These are phyloP conservation scores for Serinus canaria DNA, from an alignment of 2,113 vertebrate species.

Conservation along the genomic window DNA sequence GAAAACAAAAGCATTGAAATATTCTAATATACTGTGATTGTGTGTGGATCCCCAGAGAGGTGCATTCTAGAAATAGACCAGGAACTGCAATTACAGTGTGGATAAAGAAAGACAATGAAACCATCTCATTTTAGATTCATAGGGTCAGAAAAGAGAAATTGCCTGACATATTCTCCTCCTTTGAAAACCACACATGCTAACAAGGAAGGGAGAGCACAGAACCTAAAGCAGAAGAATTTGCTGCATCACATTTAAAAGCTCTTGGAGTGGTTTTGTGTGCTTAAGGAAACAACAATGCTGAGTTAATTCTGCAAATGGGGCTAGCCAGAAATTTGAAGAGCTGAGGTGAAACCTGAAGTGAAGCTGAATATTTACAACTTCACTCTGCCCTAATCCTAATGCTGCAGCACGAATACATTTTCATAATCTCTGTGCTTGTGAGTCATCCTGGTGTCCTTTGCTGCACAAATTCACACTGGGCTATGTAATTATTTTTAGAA, in stretches of 20 bases:
- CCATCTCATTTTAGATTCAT: slow-evolving; percentile 49
- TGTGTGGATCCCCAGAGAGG: not conserved
- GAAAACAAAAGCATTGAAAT: slow-evolving; percentile 37
- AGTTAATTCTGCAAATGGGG: slow-evolving; percentile 27
- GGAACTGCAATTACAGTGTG: slow-evolving; percentile 29
- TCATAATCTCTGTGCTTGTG: slow-evolving; percentile 52
- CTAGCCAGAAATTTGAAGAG: slow-evolving; percentile 43
- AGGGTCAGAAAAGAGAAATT: slow-evolving; percentile 38
- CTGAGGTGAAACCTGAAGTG: slow-evolving; percentile 39
- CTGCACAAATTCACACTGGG: slow-evolving; percentile 60
- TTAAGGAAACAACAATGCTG: not conserved
- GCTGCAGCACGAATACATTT: slow-evolving; percentile 54
- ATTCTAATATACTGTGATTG: slow-evolving; percentile 13
- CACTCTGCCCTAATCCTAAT: slow-evolving; percentile 43
- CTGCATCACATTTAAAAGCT: not conserved
- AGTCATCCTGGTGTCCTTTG: slow-evolving; percentile 25
- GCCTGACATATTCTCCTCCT: not conserved
- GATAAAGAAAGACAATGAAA: slow-evolving; percentile 46
- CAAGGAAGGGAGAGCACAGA: not conserved
- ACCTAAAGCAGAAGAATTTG: not conserved
- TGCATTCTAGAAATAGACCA: slow-evolving; percentile 23
- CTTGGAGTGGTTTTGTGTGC: not conserved
- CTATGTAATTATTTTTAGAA: slow-evolving; percentile 66
- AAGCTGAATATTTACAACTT: slow-evolving; percentile 58
- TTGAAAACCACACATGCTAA: not conserved